phyloP scores from a whole-genome alignment of 2,113 vertebrate species.

The Piliocolobus tephrosceles region DNA sequence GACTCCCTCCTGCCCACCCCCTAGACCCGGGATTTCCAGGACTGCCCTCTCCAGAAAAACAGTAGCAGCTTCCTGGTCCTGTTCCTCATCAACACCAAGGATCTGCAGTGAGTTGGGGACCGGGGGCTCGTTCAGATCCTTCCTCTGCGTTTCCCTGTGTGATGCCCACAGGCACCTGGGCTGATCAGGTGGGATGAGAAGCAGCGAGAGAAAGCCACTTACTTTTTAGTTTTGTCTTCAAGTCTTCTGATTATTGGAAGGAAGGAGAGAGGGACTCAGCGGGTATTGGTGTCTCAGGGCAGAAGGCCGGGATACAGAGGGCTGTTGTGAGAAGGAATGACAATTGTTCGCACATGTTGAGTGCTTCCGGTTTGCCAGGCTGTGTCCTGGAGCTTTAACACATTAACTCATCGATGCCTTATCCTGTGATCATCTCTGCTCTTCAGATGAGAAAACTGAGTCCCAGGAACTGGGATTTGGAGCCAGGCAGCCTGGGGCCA shows the following conservation, averaged over 20 bases:
- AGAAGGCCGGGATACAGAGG: neutral
- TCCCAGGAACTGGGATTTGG: neutral
- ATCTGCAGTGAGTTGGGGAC: slow-evolving; percentile 73
- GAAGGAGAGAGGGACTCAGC: neutral
- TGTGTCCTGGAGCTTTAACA: rapidly evolving
- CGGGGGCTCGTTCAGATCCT: neutral
- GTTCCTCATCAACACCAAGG: slow-evolving; percentile 83
- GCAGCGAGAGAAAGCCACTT: neutral
- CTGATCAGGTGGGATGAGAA: neutral
- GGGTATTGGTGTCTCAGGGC: neutral
- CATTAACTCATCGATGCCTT: rapidly evolving
- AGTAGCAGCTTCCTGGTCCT: slow-evolving; percentile 82
- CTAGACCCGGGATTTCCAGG: slow-evolving; percentile 80
- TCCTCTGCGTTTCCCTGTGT: neutral
- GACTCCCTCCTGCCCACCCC: neutral
- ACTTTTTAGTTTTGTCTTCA: neutral
- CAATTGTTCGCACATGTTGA: rapidly evolving
- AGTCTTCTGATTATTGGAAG: neutral
- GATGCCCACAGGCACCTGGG: neutral
- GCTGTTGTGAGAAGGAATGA: neutral
- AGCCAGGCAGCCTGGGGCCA: neutral
- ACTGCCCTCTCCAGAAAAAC: slow-evolving; percentile 68
- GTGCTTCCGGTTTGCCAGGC: too few species aligned
- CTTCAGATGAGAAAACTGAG: neutral
- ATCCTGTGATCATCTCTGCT: neutral